These are phyloP conservation scores for Tamias sibiricus DNA, from an alignment of 2,113 vertebrate genomes.

Conservation along the genomic window DNA sequence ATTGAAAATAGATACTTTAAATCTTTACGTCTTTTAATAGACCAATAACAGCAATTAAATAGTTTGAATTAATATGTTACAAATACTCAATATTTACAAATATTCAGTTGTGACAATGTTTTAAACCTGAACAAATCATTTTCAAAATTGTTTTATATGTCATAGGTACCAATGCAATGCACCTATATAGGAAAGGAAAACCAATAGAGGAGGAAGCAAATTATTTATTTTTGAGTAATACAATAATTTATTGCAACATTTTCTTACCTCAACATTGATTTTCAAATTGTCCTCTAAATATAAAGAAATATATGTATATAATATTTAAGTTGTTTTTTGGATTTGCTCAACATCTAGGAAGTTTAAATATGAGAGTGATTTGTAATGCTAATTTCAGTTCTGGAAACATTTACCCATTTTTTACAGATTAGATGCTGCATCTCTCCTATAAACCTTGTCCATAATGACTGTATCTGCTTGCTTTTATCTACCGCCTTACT, in stretches of 20 bases:
- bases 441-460: neutral
- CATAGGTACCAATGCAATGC: neutral
- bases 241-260: conserved; percentile 15
- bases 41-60: conserved; percentile 2
- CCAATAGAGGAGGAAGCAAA: neutral
- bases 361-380: conserved; percentile 10
- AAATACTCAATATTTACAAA: neutral
- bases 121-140: neutral
- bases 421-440: conserved; percentile 61
- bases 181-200: neutral
- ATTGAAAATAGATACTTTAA: conserved; percentile 79
- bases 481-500: conserved; percentile 64
- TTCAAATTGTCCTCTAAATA: neutral
- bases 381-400: neutral
- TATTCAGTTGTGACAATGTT: neutral
- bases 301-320: neutral
- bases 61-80: neutral
- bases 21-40: conserved; percentile 59
- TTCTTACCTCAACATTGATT: neutral
- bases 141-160: conserved; percentile 4
- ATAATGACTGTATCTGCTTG: conserved; percentile 5
- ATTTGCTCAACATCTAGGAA: neutral
- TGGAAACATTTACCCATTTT: conserved; percentile 53
- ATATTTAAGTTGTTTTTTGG: neutral
- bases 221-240: conserved; percentile 24